Evolutionary conservation across 2,888 invertebrate species (phyloP).

Genomic region (Athalia circularis): DNA sequence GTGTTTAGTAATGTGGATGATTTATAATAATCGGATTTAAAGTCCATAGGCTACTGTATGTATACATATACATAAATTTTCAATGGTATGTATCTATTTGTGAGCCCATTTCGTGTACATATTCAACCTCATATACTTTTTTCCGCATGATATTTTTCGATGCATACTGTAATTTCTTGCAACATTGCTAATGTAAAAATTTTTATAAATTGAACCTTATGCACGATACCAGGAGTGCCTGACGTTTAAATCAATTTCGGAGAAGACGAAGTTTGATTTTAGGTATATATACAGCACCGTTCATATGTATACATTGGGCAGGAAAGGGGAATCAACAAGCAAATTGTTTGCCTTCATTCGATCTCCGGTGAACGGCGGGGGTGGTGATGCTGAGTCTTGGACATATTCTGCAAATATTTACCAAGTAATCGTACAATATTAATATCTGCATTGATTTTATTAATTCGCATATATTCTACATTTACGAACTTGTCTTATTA

Average conservation of each 20-base stretch:
- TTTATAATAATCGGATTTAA: constrained; percentile 7
- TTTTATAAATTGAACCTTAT: not conserved
- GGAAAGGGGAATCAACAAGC: constrained; percentile 22
- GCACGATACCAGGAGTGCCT: not conserved
- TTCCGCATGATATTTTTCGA: not conserved
- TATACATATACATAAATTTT: not conserved
- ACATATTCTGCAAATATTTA: constrained; percentile 19
- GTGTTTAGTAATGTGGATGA: not conserved
- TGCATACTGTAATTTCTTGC: not conserved
- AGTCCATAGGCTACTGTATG: not conserved
- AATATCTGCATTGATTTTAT: constrained; percentile 17
- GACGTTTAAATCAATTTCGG: constrained; percentile 11
- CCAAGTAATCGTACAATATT: constrained; percentile 32
- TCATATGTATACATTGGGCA: not conserved
- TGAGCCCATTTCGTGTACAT: too few relatives aligned
- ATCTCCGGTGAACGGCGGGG: not conserved
- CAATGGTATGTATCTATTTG: too few relatives aligned
- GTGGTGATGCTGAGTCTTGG: constrained; percentile 9
- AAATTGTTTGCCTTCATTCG: constrained; percentile 31
- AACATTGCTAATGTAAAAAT: not conserved
- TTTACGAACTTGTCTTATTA: not conserved
- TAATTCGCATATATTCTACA: constrained; percentile 1
- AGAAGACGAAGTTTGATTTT: constrained; percentile 21
- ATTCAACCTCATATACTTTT: not conserved
- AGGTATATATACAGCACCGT: not conserved